Evolutionary conservation across 2,888 invertebrate species (phyloP).

Genomic region (Drosophila limbata): DNA sequence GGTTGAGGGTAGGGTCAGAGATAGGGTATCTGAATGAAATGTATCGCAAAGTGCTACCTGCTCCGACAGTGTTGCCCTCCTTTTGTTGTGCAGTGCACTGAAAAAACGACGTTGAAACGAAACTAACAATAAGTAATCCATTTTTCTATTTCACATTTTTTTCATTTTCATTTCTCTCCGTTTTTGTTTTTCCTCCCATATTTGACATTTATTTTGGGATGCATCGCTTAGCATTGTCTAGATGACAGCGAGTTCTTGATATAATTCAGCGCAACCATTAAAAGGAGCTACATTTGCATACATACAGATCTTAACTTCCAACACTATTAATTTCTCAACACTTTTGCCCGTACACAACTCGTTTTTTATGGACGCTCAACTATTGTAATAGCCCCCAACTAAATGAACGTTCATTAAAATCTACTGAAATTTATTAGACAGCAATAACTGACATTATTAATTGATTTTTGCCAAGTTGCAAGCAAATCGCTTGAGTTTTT

Average conservation of each 20-base stretch:
- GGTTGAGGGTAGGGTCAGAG: neutral
- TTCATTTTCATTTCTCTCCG: slow-evolving; percentile 4
- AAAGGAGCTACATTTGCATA: slow-evolving; percentile 26
- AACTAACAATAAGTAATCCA: slow-evolving; percentile 56
- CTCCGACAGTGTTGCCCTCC: slow-evolving; percentile 26
- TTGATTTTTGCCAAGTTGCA: neutral
- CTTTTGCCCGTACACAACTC: slow-evolving; percentile 22
- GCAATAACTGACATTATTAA: slow-evolving; percentile 10
- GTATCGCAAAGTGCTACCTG: slow-evolving; percentile 39
- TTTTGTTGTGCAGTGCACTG: slow-evolving; percentile 50
- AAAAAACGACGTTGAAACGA: slow-evolving; percentile 55
- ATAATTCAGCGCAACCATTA: slow-evolving; percentile 9
- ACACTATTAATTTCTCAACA: slow-evolving; percentile 49
- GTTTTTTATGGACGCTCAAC: slow-evolving; percentile 3
- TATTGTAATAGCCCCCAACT: slow-evolving; percentile 6
- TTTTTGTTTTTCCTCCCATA: neutral
- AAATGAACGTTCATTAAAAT: slow-evolving; percentile 5
- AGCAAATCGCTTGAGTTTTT: neutral
- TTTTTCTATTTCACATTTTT: slow-evolving; percentile 37
- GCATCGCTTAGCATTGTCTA: slow-evolving; percentile 1
- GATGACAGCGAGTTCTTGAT: neutral
- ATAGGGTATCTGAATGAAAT: slow-evolving; percentile 13
- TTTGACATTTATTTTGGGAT: neutral
- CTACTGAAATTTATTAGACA: slow-evolving; percentile 13
- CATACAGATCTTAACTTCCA: slow-evolving; percentile 16